These are phyloP conservation scores for Laticauda colubrina DNA, from an alignment of 2,113 vertebrate species.

Conservation along the genomic window DNA sequence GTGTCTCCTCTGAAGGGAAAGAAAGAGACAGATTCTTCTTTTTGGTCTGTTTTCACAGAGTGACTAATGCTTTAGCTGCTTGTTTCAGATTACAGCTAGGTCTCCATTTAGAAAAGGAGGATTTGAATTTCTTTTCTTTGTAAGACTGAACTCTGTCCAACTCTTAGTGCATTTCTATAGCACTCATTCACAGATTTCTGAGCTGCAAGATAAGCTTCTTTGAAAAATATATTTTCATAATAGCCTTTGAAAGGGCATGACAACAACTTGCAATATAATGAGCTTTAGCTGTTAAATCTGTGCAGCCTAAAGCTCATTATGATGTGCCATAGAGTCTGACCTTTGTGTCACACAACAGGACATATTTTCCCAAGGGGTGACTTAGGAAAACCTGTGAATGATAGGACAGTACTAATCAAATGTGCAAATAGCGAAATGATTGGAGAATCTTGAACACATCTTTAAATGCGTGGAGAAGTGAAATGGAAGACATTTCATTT, in stretches of 20 bases:
- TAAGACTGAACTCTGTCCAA: not conserved
- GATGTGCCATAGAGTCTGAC: not conserved
- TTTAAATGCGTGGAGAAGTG: not conserved
- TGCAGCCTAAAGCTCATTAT: not conserved
- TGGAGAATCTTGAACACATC: not conserved
- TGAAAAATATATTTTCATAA: not conserved
- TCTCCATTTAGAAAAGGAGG: not conserved
- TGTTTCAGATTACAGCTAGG: not conserved
- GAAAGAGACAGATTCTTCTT: not conserved
- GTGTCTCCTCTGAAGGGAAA: not conserved
- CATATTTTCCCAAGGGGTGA: not conserved
- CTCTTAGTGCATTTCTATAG: not conserved
- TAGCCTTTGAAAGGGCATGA: slow-evolving; percentile 40
- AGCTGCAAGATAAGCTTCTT: not conserved
- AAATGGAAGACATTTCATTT: not conserved
- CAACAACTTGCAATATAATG: not conserved
- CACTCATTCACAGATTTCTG: not conserved
- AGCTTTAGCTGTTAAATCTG: not conserved
- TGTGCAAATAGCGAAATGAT: not conserved
- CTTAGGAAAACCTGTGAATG: not conserved
- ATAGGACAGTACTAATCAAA: not conserved
- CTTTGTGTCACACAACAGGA: not conserved
- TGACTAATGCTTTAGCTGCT: not conserved
- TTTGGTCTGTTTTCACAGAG: not conserved
- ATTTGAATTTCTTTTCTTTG: not conserved